Evolutionary conservation across 2,888 invertebrate genomes (phyloP).

Genomic region (Plagodis dolabraria): DNA sequence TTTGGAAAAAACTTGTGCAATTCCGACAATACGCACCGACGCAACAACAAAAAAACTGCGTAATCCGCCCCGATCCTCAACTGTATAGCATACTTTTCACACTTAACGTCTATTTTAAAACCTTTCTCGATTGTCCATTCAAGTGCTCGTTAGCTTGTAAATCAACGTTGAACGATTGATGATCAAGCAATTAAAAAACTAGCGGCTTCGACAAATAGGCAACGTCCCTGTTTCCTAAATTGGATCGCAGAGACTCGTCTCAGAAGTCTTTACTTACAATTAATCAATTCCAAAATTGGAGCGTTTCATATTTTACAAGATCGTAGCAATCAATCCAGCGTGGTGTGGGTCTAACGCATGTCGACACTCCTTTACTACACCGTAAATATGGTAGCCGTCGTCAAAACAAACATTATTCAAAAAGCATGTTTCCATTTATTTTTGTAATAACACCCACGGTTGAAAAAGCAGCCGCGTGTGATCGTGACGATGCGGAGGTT

Average conservation of each 20-base stretch:
- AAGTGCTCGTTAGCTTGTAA: conserved; percentile 51
- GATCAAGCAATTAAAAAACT: conserved; percentile 66
- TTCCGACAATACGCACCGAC: conserved; percentile 71
- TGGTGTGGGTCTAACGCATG: conserved; percentile 78
- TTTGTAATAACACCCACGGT: conserved; percentile 74
- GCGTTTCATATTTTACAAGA: conserved; percentile 72
- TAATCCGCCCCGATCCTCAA: conserved; percentile 46
- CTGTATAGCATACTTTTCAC: conserved; percentile 52
- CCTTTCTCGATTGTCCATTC: conserved; percentile 47
- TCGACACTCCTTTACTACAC: conserved; percentile 62
- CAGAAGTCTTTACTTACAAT: conserved; percentile 67
- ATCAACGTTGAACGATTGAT: conserved; percentile 64
- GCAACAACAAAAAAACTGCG: conserved; percentile 46
- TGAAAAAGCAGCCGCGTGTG: conserved; percentile 64
- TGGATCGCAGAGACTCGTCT: conserved; percentile 60
- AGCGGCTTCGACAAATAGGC: conserved; percentile 62
- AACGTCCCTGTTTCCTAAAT: conserved; percentile 58
- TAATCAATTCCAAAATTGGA: conserved; percentile 80
- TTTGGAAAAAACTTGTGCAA: conserved; percentile 81
- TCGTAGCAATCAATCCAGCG: conserved; percentile 72
- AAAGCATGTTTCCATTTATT: conserved; percentile 77
- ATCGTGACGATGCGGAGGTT: conserved; percentile 58
- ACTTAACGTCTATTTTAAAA: conserved; percentile 48
- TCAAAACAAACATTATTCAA: conserved; percentile 81
- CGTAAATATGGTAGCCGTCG: conserved; percentile 69